Conservation (phyloP, 1,140 invertebrate species). For the Macrobrachium rosenbergii region DNA sequence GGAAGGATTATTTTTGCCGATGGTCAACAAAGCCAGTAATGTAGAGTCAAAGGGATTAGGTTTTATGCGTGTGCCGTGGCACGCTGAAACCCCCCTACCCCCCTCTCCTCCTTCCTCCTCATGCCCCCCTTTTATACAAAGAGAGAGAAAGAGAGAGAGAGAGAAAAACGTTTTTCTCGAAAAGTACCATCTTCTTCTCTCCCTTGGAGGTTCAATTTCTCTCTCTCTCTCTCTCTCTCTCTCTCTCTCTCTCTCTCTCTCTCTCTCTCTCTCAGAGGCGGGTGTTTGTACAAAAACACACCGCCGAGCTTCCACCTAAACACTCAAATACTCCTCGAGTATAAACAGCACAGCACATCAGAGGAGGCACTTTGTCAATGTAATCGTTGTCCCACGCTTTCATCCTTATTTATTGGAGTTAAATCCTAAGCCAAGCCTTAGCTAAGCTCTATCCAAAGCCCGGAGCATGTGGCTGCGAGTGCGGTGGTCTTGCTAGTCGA, state of each 20-base stretch:
- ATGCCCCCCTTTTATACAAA: too few species aligned
- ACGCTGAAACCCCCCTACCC: too few species aligned
- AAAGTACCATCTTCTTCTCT: too few species aligned
- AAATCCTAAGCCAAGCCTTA: slow-evolving; percentile 49
- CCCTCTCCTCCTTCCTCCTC: too few species aligned
- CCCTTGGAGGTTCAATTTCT: neutral
- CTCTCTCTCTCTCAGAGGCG: slow-evolving; percentile 8
- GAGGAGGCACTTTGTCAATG: slow-evolving; percentile 33
- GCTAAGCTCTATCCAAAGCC: slow-evolving; percentile 44
- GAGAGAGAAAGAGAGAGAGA: too few species aligned
- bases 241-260: slow-evolving; percentile 16
- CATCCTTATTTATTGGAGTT: slow-evolving; percentile 57
- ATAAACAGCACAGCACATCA: slow-evolving; percentile 41
- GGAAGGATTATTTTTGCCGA: too few species aligned
- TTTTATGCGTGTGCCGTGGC: too few species aligned
- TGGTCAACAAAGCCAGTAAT: too few species aligned
- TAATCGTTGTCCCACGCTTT: slow-evolving; percentile 49
- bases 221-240: slow-evolving; percentile 12
- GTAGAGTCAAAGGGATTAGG: too few species aligned
- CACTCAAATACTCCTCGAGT: slow-evolving; percentile 14
- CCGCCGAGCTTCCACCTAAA: slow-evolving; percentile 11
- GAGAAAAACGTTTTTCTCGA: too few species aligned
- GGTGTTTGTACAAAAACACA: slow-evolving; percentile 23
- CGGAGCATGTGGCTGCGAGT: slow-evolving; percentile 18
- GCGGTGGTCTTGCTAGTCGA: slow-evolving; percentile 7